These are phyloP conservation scores for Toxostoma redivivum DNA, from an alignment of 2,113 vertebrate species.

Conservation along the genomic window DNA sequence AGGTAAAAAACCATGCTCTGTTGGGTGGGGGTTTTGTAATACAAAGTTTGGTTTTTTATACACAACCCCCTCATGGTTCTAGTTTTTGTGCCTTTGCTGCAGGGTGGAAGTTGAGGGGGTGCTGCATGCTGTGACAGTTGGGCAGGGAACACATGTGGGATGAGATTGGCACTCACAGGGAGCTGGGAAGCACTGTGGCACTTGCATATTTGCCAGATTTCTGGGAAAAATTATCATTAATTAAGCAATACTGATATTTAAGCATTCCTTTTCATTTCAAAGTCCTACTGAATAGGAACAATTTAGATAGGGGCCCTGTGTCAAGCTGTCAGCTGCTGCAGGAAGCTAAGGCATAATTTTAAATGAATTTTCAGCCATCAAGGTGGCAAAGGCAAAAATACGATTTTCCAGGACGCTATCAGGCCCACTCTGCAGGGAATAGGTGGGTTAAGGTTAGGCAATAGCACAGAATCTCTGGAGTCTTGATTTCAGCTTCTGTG, in stretches of 20 bases:
- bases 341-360: background rate
- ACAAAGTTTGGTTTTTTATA: background rate
- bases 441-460: background rate
- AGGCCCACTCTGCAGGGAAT: background rate
- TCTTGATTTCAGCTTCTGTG: background rate
- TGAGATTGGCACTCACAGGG: background rate
- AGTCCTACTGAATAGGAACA: background rate
- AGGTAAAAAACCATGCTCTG: background rate
- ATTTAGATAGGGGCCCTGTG: background rate
- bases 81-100: background rate
- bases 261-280: background rate
- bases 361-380: background rate
- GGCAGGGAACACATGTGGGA: background rate
- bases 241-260: background rate
- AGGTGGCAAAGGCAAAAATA: background rate
- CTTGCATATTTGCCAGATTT: background rate
- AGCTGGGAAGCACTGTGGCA: background rate
- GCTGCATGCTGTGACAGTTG: background rate
- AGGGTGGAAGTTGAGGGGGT: background rate
- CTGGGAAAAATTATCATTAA: background rate
- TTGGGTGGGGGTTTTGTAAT: background rate
- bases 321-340: background rate
- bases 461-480: background rate
- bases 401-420: background rate
- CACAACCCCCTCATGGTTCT: background rate